Evolutionary conservation across 2,888 invertebrate genomes (phyloP).

Genomic region (Drosophila sordidula): DNA sequence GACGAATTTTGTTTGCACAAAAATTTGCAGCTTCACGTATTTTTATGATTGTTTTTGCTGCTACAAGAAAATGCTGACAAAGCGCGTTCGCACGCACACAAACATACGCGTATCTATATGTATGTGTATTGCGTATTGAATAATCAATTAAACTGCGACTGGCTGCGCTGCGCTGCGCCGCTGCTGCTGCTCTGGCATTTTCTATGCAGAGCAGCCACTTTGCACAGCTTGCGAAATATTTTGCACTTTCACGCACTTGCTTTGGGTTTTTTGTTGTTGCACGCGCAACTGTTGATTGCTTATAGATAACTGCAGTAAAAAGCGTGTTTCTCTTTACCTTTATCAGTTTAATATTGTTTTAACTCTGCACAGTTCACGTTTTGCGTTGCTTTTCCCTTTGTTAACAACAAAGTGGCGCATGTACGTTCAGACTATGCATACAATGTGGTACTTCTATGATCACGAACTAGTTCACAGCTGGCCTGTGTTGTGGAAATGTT

Average conservation of each 20-base stretch:
- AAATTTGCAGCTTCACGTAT: slow-evolving; percentile 47
- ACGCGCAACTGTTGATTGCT: slow-evolving; percentile 8
- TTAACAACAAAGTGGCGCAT: slow-evolving; percentile 57
- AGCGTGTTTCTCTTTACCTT: slow-evolving; percentile 59
- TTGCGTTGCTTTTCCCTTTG: slow-evolving; percentile 58
- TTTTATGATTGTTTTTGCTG: slow-evolving; percentile 45
- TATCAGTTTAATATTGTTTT: slow-evolving; percentile 55
- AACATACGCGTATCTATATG: slow-evolving; percentile 12
- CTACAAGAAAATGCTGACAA: slow-evolving; percentile 32
- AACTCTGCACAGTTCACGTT: slow-evolving; percentile 62
- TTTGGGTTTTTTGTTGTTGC: slow-evolving; percentile 10
- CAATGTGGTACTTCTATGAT: slow-evolving; percentile 11
- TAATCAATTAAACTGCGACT: slow-evolving; percentile 70
- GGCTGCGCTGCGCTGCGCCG: slow-evolving; percentile 14
- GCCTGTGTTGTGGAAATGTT: slow-evolving; percentile 3
- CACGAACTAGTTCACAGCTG: slow-evolving; percentile 46
- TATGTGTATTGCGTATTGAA: slow-evolving; percentile 71
- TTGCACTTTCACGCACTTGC: slow-evolving; percentile 18
- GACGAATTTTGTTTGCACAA: slow-evolving; percentile 59
- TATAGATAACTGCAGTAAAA: slow-evolving; percentile 9
- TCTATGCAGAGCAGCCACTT: slow-evolving; percentile 29
- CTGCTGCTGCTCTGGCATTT: slow-evolving; percentile 61
- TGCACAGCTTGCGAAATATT: slow-evolving; percentile 48
- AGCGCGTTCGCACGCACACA: slow-evolving; percentile 24
- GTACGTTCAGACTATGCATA: slow-evolving; percentile 47